A percentile compares a stretch with the other conserved stretches of the same genome.
Evolutionary conservation across 1,140 invertebrate genomes (phyloP).

Genomic region (Metaphire vulgaris): DNA sequence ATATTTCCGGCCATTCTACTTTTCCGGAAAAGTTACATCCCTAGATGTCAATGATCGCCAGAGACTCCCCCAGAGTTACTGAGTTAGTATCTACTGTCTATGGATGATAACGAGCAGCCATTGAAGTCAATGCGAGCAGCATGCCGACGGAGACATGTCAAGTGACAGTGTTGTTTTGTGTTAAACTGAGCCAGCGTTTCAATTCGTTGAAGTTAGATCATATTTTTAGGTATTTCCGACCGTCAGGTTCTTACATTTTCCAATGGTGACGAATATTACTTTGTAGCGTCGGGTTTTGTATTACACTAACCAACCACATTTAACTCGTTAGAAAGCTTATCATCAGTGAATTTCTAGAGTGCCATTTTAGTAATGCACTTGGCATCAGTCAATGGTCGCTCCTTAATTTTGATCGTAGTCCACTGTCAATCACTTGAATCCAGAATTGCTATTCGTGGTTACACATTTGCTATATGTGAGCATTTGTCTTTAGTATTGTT

Average conservation of each 20-base stretch:
- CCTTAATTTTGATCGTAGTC: background rate
- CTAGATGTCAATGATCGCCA: too few relatives aligned
- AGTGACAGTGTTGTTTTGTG: background rate
- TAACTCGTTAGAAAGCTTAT: too few relatives aligned
- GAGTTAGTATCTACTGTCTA: too few relatives aligned
- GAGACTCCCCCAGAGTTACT: too few relatives aligned
- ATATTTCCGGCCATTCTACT: too few relatives aligned
- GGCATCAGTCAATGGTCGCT: background rate
- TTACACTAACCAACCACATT: too few relatives aligned
- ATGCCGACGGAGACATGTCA: background rate
- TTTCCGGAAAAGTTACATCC: too few relatives aligned
- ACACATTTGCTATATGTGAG: too few relatives aligned
- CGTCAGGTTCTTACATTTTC: background rate
- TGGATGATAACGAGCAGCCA: too few relatives aligned
- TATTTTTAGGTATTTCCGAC: background rate
- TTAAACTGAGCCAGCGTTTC: background rate
- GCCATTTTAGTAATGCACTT: background rate
- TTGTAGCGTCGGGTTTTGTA: background rate
- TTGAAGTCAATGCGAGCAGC: too few relatives aligned
- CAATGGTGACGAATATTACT: background rate
- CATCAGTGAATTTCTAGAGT: background rate
- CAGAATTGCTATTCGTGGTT: background rate
- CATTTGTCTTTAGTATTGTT: background rate
- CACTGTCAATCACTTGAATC: background rate
- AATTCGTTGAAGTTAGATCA: background rate